Conservation (phyloP, 2,888 invertebrate species). For the Smittia aterrima region DNA sequence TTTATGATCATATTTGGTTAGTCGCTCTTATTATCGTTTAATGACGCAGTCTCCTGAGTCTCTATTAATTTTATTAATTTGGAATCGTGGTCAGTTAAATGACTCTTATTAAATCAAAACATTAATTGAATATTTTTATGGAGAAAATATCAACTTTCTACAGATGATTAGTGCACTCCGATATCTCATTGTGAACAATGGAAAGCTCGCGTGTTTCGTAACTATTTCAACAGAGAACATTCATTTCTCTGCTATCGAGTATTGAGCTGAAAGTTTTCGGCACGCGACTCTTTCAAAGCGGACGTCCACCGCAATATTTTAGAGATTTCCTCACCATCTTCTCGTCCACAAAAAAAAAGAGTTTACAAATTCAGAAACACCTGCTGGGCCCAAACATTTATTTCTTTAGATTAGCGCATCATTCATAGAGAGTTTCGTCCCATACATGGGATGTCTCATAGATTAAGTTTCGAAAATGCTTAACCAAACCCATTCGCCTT, state of each 20-base stretch:
- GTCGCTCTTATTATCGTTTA: background rate
- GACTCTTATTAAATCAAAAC: constrained; percentile 10
- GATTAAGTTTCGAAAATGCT: background rate
- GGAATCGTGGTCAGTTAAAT: background rate
- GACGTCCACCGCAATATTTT: background rate
- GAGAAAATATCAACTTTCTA: constrained; percentile 13
- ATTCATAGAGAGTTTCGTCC: background rate
- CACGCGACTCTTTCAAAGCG: constrained; percentile 2
- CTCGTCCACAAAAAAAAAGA: background rate
- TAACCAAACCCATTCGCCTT: background rate
- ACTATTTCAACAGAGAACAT: background rate
- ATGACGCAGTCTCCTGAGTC: constrained; percentile 2
- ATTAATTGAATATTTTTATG: constrained; percentile 23
- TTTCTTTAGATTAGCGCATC: background rate
- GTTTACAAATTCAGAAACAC: background rate
- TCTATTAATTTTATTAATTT: constrained; percentile 16
- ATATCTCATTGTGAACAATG: background rate
- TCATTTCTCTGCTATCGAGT: background rate
- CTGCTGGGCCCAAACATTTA: constrained; percentile 2
- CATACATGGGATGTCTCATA: background rate
- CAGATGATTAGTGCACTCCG: constrained; percentile 3
- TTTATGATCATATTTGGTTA: background rate
- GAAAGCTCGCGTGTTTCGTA: constrained; percentile 16
- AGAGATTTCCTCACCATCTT: background rate
- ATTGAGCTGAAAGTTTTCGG: constrained; percentile 20